Percentiles rank a stretch among this genome's conserved stretches.
These are phyloP conservation scores for Scaptomyza hsui DNA, from an alignment of 1,140 invertebrate species.

Conservation along the genomic window DNA sequence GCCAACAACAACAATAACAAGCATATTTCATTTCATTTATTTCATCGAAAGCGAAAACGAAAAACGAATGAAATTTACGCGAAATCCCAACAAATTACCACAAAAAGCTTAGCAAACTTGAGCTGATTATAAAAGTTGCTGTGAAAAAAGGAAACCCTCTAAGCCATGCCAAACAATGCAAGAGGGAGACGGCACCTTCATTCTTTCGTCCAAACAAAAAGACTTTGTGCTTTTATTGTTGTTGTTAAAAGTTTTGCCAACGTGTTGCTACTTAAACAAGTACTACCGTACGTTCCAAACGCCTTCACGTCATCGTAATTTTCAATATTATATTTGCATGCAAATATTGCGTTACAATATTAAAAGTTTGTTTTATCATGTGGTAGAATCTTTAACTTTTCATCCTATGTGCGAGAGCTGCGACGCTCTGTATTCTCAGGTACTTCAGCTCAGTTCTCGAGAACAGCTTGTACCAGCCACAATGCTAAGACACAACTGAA, in stretches of 20 bases:
- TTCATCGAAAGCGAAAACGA: neutral
- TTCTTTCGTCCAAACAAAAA: slow-evolving; percentile 42
- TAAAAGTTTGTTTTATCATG: slow-evolving; percentile 55
- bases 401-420: slow-evolving; percentile 29
- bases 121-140: slow-evolving; percentile 79
- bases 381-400: slow-evolving; percentile 47
- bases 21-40: slow-evolving; percentile 44
- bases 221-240: slow-evolving; percentile 44
- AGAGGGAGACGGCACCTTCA: neutral
- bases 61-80: slow-evolving; percentile 63
- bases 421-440: neutral
- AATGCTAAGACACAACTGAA: neutral
- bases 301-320: slow-evolving; percentile 6
- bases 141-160: slow-evolving; percentile 28
- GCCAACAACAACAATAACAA: slow-evolving; percentile 9
- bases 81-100: slow-evolving; percentile 79
- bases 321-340: slow-evolving; percentile 35
- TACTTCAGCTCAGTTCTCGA: neutral
- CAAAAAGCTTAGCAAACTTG: slow-evolving; percentile 76
- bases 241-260: slow-evolving; percentile 55
- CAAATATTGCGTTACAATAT: slow-evolving; percentile 63
- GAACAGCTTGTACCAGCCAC: neutral
- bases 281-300: slow-evolving; percentile 7
- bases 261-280: slow-evolving; percentile 48
- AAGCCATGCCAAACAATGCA: slow-evolving; percentile 39